phyloP scores from a whole-genome alignment of 2,797 vertebrate genomes.

The Epinephelus malabaricus region DNA sequence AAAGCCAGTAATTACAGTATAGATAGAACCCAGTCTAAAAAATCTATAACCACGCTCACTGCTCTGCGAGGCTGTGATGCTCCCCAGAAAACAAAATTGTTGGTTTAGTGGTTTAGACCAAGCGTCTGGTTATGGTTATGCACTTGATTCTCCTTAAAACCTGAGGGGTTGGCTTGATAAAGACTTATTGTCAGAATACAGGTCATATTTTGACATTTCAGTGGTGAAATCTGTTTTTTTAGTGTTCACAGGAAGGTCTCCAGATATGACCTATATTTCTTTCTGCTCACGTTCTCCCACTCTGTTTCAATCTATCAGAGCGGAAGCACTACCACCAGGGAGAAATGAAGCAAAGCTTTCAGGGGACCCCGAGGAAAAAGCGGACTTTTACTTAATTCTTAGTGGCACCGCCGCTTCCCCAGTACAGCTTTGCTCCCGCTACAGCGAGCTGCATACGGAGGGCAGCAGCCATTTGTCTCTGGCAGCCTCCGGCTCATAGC shows the following conservation, averaged over 20 bases:
- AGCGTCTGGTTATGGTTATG: conserved; percentile 16
- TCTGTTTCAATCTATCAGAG: conserved; percentile 39
- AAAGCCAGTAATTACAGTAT: conserved; percentile 61
- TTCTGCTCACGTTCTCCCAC: conserved; percentile 39
- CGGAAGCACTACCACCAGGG: background rate
- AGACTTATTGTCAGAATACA: background rate
- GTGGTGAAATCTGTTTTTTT: background rate
- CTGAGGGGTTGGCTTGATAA: background rate
- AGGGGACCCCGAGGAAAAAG: conserved; percentile 25
- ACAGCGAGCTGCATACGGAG: background rate
- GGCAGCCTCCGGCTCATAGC: conserved; percentile 26
- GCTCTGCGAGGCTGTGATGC: conserved; percentile 13
- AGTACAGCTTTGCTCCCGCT: background rate
- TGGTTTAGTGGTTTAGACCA: conserved; percentile 29
- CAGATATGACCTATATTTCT: conserved; percentile 1
- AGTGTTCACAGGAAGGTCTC: background rate
- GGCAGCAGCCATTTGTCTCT: conserved; percentile 8
- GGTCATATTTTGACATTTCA: conserved; percentile 10
- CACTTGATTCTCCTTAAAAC: conserved; percentile 28
- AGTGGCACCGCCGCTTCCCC: conserved; percentile 33
- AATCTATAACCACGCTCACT: conserved; percentile 24
- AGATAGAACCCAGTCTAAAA: conserved; percentile 47
- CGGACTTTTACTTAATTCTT: conserved; percentile 49
- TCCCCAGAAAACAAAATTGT: conserved; percentile 17
- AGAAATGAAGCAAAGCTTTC: conserved; percentile 43